Conservation (phyloP, 2,797 vertebrate genomes). For the Eleutherodactylus coqui region DNA sequence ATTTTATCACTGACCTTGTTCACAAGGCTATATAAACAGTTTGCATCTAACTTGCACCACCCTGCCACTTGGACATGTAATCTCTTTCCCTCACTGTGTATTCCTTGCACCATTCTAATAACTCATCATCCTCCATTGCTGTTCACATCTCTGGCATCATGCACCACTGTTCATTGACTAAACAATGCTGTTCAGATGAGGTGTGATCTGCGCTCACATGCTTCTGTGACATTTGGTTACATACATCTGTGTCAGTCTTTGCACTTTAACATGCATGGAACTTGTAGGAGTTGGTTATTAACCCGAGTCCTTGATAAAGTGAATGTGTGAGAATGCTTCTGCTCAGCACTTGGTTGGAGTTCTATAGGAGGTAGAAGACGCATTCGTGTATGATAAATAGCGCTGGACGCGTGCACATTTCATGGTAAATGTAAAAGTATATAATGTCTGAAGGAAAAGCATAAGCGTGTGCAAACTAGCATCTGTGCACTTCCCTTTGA, state of each 20-base stretch:
- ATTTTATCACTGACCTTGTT: background rate
- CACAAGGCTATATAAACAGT: background rate
- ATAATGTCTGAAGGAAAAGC: background rate
- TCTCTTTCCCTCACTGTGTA: background rate
- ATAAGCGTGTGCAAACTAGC: too few relatives aligned
- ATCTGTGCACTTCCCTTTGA: too few relatives aligned
- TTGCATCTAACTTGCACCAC: background rate
- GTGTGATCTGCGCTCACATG: background rate
- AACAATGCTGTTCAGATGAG: slow-evolving; percentile 4
- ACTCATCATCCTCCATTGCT: background rate
- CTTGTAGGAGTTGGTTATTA: background rate
- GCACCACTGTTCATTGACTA: background rate
- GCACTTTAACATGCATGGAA: background rate
- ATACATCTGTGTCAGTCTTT: background rate
- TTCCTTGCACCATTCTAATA: background rate
- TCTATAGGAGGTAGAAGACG: background rate
- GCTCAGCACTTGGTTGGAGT: background rate
- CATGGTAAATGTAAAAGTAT: background rate
- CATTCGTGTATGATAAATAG: background rate
- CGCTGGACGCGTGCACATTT: background rate
- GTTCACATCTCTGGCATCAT: background rate
- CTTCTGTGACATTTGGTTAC: background rate
- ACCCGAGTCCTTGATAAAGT: background rate
- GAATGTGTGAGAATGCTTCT: background rate
- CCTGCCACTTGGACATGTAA: background rate